Evolutionary conservation across 2,797 vertebrate species (phyloP), one percentile per base, ranked within the genome.

Genomic region (Labroides dimidiatus): DNA sequence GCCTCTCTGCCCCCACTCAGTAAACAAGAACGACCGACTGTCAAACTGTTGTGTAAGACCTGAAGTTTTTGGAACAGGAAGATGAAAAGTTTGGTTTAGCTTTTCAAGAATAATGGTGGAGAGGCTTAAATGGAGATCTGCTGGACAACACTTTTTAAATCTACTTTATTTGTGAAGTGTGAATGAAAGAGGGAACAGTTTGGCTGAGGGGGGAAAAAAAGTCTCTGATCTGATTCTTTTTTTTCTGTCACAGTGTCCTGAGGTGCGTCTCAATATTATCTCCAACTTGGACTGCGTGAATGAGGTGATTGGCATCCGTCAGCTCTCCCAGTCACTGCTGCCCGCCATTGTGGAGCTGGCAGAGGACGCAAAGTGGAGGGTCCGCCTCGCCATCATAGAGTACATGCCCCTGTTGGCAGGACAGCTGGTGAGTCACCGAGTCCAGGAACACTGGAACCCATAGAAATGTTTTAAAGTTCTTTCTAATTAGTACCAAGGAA

Each of bases 331-430:
- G 90, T 96, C 96, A 1, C 94, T 97, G 72, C 91, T 96, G 86
- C 96, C 96, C 0, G 96, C 96, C 78, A 96, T 97, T 17, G 96
- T 97, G 74, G 96, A 97, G 78, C 90, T 97, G 79, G 96, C 96
- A 2, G 96, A 96, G 84, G 96, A 97, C 49, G 95, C 96, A 19
- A 96, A 97, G 87, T 97, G 96, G 96, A 93, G 96, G 80, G 96
- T 97, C 51, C 94, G 95, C 19, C 92, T 97, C n/a, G 96, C 96
- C 79, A 96, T 97, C 91, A 96, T 97, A 2, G 96, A 97, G 81
- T 96, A 97, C 84, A 97, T 97, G 96, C 96, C 96, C 8, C 87
- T 97, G 91, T 89, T 97, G 84, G 96, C 96, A 0, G 96, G 96
- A 58, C 96, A 97, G 89, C 92, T 97, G 94, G 96, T 96, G 79